Conservation (phyloP, 1,140 invertebrate genomes). For the Colletes gigas region DNA sequence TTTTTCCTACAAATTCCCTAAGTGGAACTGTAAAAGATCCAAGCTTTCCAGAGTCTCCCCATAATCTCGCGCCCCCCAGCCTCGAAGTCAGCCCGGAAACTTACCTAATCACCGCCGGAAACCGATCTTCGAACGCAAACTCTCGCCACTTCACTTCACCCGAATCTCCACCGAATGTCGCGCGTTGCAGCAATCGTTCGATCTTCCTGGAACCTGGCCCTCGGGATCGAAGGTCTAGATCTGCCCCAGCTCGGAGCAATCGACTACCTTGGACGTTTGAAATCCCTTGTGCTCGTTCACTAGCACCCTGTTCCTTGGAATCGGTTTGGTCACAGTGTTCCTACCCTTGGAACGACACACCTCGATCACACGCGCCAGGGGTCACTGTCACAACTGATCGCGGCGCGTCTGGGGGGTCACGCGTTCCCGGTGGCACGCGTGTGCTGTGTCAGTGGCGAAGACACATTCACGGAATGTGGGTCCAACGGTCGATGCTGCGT, state of each 20-base stretch:
- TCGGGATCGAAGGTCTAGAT: neutral
- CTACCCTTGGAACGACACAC: neutral
- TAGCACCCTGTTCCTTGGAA: neutral
- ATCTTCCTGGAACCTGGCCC: neutral
- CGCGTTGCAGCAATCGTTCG: neutral
- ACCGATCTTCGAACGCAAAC: constrained; percentile 17
- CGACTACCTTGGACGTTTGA: neutral
- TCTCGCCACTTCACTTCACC: neutral
- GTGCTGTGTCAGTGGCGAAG: constrained; percentile 32
- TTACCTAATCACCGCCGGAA: constrained; percentile 25
- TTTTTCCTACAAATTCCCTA: no score
- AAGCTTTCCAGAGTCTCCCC: no score
- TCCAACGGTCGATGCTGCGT: constrained; percentile 77
- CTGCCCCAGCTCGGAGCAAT: no score
- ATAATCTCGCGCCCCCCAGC: neutral
- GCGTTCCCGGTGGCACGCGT: constrained; percentile 8
- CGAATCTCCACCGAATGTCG: neutral
- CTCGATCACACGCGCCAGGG: neutral
- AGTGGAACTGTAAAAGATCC: no score
- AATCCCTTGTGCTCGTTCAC: neutral
- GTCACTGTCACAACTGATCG: constrained; percentile 5
- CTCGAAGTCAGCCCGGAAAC: no score
- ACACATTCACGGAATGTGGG: constrained; percentile 60
- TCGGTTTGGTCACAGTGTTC: neutral
- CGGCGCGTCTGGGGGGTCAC: neutral